A percentile compares a stretch with the other conserved stretches of the same genome.
phyloP scores from a whole-genome alignment of 92 coral and sea anemone genomes.

The Bergia sp. region DNA sequence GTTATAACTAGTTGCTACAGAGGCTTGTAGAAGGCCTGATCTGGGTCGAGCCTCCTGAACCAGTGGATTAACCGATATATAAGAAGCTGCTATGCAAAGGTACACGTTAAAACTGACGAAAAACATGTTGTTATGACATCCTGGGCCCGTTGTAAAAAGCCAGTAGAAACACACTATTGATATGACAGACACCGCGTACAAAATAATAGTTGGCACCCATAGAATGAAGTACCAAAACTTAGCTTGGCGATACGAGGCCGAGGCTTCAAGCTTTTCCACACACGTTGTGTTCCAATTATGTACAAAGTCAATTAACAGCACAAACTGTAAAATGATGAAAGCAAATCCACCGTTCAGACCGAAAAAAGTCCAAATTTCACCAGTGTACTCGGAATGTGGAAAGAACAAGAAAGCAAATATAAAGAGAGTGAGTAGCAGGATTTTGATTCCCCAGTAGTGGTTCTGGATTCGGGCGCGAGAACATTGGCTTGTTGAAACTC shows the following conservation, averaged over 20 bases:
- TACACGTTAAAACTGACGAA: slow-evolving; percentile 88
- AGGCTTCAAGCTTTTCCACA: slow-evolving; percentile 75
- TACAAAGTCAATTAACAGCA: slow-evolving; percentile 77
- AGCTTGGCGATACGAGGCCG: slow-evolving; percentile 56
- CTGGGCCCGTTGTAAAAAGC: slow-evolving; percentile 70
- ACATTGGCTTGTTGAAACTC: slow-evolving; percentile 70
- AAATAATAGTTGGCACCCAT: slow-evolving; percentile 83
- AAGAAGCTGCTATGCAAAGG: slow-evolving; percentile 86
- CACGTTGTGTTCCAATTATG: slow-evolving; percentile 84
- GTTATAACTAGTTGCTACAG: slow-evolving; percentile 90
- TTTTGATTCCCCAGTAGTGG: slow-evolving; percentile 85
- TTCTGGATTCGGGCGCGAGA: slow-evolving; percentile 81
- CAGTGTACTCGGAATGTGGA: slow-evolving; percentile 95
- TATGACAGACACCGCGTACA: slow-evolving; percentile 84
- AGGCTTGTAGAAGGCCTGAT: slow-evolving; percentile 91
- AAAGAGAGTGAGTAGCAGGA: slow-evolving; percentile 59
- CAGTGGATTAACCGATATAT: slow-evolving; percentile 86
- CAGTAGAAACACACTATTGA: slow-evolving; percentile 72
- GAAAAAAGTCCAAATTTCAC: slow-evolving; percentile 97
- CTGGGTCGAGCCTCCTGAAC: slow-evolving; percentile 97
- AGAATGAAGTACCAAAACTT: slow-evolving; percentile 72
- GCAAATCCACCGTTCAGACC: slow-evolving; percentile 96
- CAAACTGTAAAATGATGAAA: slow-evolving; percentile 84
- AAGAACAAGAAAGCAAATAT: slow-evolving; percentile 77
- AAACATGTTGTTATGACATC: slow-evolving; percentile 88